These are phyloP conservation scores for Lottia gigantea DNA, from an alignment of 2,888 invertebrate species.

Conservation along the genomic window DNA sequence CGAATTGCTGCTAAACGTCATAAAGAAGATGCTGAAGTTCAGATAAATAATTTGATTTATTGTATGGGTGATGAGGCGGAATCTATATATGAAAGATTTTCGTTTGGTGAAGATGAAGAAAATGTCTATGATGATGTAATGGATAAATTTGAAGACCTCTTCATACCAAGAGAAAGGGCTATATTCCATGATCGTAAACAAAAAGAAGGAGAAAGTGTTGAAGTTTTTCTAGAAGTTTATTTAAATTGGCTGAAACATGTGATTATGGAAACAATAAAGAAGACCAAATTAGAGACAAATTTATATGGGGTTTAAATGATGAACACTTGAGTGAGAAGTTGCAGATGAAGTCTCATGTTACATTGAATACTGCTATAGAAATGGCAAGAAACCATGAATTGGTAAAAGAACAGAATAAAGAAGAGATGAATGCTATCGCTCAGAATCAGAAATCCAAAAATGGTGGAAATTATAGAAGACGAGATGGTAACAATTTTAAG, in stretches of 20 bases:
- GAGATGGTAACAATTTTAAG: too few species aligned
- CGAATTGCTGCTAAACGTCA: neutral
- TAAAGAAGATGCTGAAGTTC: neutral
- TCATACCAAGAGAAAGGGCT: neutral
- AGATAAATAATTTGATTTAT: slow-evolving; percentile 1
- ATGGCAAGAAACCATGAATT: neutral
- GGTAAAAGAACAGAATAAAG: neutral
- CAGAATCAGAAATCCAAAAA: neutral
- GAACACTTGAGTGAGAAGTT: neutral
- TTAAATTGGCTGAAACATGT: neutral
- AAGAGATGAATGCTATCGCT: neutral
- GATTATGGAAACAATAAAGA: neutral
- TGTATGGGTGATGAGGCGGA: neutral
- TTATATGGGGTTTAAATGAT: neutral
- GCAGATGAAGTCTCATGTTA: neutral
- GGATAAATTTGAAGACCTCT: neutral
- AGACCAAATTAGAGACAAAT: neutral
- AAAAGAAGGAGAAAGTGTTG: neutral
- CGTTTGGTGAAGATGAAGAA: neutral
- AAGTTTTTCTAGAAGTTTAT: neutral
- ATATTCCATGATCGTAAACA: neutral
- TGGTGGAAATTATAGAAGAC: neutral
- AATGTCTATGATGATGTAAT: neutral
- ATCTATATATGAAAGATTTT: neutral
- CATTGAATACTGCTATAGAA: neutral